These are phyloP conservation scores for Cyaniris semiargus DNA, from an alignment of 2,888 invertebrate species.

Conservation along the genomic window DNA sequence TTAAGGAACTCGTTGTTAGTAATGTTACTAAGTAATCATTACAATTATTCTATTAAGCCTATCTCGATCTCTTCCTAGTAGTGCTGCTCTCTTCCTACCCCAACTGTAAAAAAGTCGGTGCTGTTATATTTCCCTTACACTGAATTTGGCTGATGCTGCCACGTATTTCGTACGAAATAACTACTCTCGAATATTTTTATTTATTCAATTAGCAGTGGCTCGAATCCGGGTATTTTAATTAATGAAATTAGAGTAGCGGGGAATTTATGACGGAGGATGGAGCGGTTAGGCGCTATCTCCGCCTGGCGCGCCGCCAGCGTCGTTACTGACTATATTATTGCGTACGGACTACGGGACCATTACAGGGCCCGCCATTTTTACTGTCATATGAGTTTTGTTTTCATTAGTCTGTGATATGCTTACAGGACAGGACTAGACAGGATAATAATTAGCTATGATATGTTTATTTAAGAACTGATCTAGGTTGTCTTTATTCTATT, in stretches of 20 bases:
- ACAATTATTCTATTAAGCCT: too few relatives aligned
- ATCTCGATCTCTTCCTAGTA: too few relatives aligned
- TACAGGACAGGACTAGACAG: too few relatives aligned
- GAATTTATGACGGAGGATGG: constrained; percentile 16
- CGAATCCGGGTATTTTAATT: constrained; percentile 5
- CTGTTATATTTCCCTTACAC: too few relatives aligned
- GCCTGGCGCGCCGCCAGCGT: neutral
- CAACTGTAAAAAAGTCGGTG: too few relatives aligned
- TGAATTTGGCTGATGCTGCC: too few relatives aligned
- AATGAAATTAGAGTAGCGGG: neutral
- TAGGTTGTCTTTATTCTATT: too few relatives aligned
- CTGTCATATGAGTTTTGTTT: neutral
- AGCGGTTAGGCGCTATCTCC: constrained; percentile 21
- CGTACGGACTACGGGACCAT: neutral
- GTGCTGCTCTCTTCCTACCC: too few relatives aligned
- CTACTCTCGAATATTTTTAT: neutral
- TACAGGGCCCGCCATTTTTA: neutral
- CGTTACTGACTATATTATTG: constrained; percentile 16
- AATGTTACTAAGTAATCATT: too few relatives aligned
- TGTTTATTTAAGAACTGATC: too few relatives aligned
- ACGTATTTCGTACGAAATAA: neutral
- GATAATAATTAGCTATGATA: too few relatives aligned
- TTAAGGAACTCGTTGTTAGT: too few relatives aligned
- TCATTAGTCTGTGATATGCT: neutral
- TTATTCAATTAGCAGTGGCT: constrained; percentile 3